phyloP scores from a whole-genome alignment of 2,888 invertebrate species.

The Dicranocentrus wangi region DNA sequence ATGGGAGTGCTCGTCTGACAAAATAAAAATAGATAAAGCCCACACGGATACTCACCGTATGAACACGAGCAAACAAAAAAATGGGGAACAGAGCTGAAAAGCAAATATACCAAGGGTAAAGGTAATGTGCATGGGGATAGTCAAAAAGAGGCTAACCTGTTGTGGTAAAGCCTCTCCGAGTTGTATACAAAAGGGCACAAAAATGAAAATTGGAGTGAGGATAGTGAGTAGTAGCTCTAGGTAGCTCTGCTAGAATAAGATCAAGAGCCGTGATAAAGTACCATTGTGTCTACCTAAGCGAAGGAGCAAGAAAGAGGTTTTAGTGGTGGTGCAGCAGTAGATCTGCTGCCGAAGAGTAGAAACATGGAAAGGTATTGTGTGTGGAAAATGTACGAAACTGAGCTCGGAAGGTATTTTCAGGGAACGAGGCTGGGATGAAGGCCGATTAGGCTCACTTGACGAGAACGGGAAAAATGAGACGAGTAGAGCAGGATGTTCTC shows the following conservation, averaged over 20 bases:
- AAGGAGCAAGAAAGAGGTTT: constrained; percentile 14
- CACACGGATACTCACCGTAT: constrained; percentile 23
- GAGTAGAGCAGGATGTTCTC: neutral
- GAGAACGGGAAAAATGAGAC: constrained; percentile 22
- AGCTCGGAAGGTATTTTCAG: neutral
- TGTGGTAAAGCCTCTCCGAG: constrained; percentile 20
- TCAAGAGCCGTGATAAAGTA: constrained; percentile 41
- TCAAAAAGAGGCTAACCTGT: constrained; percentile 34
- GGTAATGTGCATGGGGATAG: constrained; percentile 11
- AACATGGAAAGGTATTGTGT: constrained; percentile 4
- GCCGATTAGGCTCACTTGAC: constrained; percentile 6
- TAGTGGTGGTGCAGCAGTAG: neutral
- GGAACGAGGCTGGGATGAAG: constrained; percentile 2
- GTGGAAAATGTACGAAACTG: neutral
- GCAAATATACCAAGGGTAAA: constrained; percentile 44
- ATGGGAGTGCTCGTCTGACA: neutral
- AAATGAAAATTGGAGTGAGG: neutral
- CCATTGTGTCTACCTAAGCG: neutral
- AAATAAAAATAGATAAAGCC: constrained; percentile 34
- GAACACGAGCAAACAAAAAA: constrained; percentile 47
- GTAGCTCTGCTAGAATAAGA: constrained; percentile 23
- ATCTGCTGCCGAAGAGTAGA: constrained; percentile 33
- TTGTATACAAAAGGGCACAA: neutral
- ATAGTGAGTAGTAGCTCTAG: constrained; percentile 8
- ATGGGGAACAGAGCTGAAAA: constrained; percentile 42